Evolutionary conservation across 2,888 invertebrate species (phyloP), one percentile per base, ranked within the genome.

Genomic region (Eugnorisma glareosa): DNA sequence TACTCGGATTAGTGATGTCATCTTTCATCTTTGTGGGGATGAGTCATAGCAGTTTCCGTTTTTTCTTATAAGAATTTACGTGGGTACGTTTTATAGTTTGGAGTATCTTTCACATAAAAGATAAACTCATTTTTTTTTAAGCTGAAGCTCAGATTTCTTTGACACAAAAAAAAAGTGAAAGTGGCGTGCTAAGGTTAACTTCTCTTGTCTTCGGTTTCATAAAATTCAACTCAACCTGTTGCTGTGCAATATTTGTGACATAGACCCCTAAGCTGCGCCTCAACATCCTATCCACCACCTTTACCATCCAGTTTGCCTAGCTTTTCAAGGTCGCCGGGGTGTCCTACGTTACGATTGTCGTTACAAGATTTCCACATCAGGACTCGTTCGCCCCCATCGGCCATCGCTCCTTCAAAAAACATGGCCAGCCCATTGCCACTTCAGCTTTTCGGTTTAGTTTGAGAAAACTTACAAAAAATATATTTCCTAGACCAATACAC

Each of bases 1-100:
- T 64, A 54, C 43, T 54, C 43, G 48, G 48, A 61, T 31, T 48
- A 48, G 45, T 85, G 82, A 81, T 21, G 73, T 78, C 83, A 82
- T 78, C 28, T 37, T 69, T 68, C 31, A 45, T 4, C 2, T 67
- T 64, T 75, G 13, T n/a, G 1, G 0, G 35, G 57, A 64, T 81
- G 76, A 85, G 24, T 81, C 76, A 84, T 15, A 10, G 15, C 21
- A 1, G 21, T 51, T 51, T 35, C 13, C 54, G 31, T 18, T 15
- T 40, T 72, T 37, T 35, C 5, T 28, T 66, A 4, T 28, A 24
- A 15, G 45, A n/a, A 40, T 45, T 77, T 37, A 31, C 18, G 31
- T 75, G 4, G n/a, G 40, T 40, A 15, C 3, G 15, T 54, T 15
- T 31, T 37, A 1, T 1, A 0, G 24, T 75, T 37, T 28, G 18